Conservation (phyloP, 2,113 vertebrate genomes). For the Azemiops feae region DNA sequence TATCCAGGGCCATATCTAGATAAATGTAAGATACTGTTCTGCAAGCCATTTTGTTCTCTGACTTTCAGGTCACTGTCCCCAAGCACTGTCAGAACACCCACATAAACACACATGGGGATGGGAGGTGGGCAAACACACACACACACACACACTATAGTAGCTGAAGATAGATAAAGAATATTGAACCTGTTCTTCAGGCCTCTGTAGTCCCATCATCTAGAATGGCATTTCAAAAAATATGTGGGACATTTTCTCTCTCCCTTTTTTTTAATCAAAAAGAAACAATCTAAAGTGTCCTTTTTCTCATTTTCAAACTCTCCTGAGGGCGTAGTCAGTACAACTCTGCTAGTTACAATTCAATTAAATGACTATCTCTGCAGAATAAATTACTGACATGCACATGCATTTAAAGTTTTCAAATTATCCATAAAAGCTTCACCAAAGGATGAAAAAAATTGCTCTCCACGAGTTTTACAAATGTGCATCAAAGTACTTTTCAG, state of each 20-base stretch:
- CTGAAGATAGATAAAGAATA: slow-evolving; percentile 27
- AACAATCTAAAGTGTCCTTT: slow-evolving; percentile 32
- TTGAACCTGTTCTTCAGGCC: slow-evolving; percentile 1
- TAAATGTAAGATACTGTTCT: not conserved
- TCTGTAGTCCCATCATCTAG: not conserved
- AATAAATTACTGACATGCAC: slow-evolving; percentile 51
- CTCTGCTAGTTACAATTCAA: slow-evolving; percentile 52
- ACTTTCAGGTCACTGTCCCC: not conserved
- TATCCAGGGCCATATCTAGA: not conserved
- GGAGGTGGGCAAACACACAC: not conserved
- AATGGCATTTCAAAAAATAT: slow-evolving; percentile 29
- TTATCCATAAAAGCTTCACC: slow-evolving; percentile 43
- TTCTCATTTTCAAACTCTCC: slow-evolving; percentile 49
- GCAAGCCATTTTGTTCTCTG: not conserved
- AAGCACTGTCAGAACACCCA: not conserved
- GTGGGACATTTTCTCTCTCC: slow-evolving; percentile 7
- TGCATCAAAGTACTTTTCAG: slow-evolving; percentile 32
- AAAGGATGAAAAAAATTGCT: not conserved
- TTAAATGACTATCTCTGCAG: slow-evolving; percentile 40
- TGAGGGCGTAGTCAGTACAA: slow-evolving; percentile 24
- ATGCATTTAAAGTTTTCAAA: slow-evolving; percentile 41
- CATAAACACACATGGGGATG: not conserved
- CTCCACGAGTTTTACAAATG: slow-evolving; percentile 34
- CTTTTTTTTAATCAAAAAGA: slow-evolving; percentile 38
- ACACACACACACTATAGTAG: not conserved